phyloP scores from a whole-genome alignment of 2,797 vertebrate species.

The Centropyge bicolor region DNA sequence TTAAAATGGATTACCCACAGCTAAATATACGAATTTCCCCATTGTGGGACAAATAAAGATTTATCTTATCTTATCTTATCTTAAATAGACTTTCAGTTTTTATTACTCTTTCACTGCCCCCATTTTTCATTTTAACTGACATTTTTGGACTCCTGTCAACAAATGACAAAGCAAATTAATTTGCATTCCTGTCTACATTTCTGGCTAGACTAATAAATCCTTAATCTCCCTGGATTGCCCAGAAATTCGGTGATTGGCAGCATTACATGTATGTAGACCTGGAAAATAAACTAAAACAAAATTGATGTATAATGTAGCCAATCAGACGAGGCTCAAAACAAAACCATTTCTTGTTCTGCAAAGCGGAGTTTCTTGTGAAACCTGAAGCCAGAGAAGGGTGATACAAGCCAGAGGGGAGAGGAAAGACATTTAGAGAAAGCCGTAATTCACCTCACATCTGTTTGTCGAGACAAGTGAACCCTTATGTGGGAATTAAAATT shows the following conservation, averaged over 20 bases:
- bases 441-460: slow-evolving; percentile 20
- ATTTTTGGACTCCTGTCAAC: slow-evolving; percentile 8
- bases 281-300: background rate
- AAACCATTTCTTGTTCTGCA: background rate
- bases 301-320: background rate
- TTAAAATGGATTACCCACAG: slow-evolving; percentile 16
- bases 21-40: too few species aligned
- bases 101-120: background rate
- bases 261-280: background rate
- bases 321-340: background rate
- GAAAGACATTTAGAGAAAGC: slow-evolving; percentile 16
- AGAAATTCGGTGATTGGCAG: slow-evolving; percentile 6
- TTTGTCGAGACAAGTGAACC: slow-evolving; percentile 27
- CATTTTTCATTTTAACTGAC: slow-evolving; percentile 10
- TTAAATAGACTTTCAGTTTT: slow-evolving; percentile 1
- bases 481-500: slow-evolving; percentile 20
- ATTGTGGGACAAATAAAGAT: too few species aligned
- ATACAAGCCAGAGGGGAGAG: slow-evolving; percentile 2
- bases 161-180: slow-evolving; percentile 13
- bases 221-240: background rate
- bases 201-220: background rate
- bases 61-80: too few species aligned
- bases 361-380: slow-evolving; percentile 5
- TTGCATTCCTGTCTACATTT: background rate
- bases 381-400: background rate